Evolutionary conservation across 2,113 vertebrate species (phyloP), one percentile per base, ranked within the genome.

Genomic region (Manacus vitellinus): DNA sequence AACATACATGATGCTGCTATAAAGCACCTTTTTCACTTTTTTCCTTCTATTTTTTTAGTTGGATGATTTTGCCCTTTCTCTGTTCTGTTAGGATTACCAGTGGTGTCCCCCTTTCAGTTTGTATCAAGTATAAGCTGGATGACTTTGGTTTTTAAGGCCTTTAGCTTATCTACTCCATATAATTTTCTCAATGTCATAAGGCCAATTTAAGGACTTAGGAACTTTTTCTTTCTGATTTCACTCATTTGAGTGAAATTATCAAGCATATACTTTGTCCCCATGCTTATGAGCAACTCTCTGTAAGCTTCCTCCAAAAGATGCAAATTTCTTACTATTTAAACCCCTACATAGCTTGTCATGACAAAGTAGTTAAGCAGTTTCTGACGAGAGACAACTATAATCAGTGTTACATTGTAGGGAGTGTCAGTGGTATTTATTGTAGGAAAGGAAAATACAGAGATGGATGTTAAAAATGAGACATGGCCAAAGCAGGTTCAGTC

Each of bases 261-360:
- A 85, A 75, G n/a, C 5, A 55, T 33, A 51, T 85, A 30, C 12
- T 73, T 93, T 77, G 12, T 63, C 23, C 21, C 4, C 0, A 1
- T 75, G 43, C 18, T 88, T 75, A 43, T 0, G 2, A 82, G 22
- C 0, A 2, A 12, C 17, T 23, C 4, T 43, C 8, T 59, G 8
- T 49, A 65, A 84, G 4, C 9, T 10, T 80, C 8, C n/a, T 73
- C 21, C 12, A 33, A 27, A 73, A 65, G 14, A 21, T 41, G 35
- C 8, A 63, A 2, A 17, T 66, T 47, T 77, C 14, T 72, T 49
- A 5, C 44, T 70, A 2, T 22, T 61, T 77, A 70, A 77, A 24
- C 16, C 23, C 8, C 25, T 55, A 4, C 0, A 0, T 33, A 35
- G 8, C 8, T 62, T 65, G 35, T 52, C 30, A 9, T 43, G 47